Percentiles rank a stretch among this genome's conserved stretches.
Conservation (phyloP, 2,797 vertebrate genomes). For the Loriculus beryllinus region DNA sequence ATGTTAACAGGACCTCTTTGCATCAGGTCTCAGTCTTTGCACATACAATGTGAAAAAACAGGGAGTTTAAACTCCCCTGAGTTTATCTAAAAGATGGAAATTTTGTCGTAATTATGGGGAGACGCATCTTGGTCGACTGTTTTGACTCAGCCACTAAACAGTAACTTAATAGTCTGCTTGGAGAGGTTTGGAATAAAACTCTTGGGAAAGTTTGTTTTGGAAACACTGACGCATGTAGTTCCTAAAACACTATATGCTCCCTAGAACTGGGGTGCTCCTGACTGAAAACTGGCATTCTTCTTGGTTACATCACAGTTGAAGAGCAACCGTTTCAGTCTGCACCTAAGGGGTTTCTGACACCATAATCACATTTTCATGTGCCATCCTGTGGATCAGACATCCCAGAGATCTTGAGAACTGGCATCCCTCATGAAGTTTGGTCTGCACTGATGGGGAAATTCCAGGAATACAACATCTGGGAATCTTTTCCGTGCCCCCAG, state of each 20-base stretch:
- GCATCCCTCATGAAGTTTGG: neutral
- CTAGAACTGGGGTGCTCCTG: neutral
- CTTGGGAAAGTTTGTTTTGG: neutral
- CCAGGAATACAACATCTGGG: neutral
- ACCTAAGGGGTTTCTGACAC: neutral
- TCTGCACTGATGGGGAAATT: neutral
- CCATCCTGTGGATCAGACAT: neutral
- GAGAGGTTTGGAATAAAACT: neutral
- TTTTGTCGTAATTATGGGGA: neutral
- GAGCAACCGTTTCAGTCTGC: neutral
- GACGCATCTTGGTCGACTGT: neutral
- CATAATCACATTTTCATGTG: neutral
- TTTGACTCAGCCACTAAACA: neutral
- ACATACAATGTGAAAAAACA: neutral
- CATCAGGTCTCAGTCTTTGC: neutral
- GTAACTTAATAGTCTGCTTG: neutral
- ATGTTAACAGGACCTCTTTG: neutral
- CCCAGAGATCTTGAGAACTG: neutral
- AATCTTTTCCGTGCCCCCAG: neutral
- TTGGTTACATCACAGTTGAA: neutral
- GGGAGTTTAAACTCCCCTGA: neutral
- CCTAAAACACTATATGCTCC: neutral
- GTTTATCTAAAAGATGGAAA: neutral
- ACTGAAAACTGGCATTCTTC: neutral
- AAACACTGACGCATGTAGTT: neutral